Conservation (phyloP, 2,888 invertebrate genomes). For the Thymelicus lineola region DNA sequence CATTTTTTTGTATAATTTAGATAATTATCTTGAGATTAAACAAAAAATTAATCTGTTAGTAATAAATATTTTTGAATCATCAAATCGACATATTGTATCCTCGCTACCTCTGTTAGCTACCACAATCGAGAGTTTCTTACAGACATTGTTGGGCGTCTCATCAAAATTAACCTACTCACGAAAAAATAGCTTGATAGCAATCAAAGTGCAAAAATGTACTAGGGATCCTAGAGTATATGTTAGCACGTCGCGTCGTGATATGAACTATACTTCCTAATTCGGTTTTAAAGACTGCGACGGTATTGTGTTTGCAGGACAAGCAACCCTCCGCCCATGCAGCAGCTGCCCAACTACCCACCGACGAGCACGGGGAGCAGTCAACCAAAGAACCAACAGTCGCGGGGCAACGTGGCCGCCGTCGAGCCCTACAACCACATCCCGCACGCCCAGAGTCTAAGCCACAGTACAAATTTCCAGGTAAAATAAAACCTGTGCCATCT, state of each 20-base stretch:
- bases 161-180: too few species aligned
- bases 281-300: neutral
- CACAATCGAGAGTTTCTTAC: too few species aligned
- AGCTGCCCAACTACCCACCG: conserved; percentile 75
- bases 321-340: conserved; percentile 79
- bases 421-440: conserved; percentile 96
- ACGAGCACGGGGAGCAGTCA: conserved; percentile 66
- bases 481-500: neutral
- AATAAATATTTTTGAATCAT: too few species aligned
- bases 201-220: too few species aligned
- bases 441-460: conserved; percentile 82
- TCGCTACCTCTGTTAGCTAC: too few species aligned
- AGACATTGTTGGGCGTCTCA: too few species aligned
- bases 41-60: too few species aligned
- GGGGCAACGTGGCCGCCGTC: conserved; percentile 94
- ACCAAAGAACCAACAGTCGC: conserved; percentile 84
- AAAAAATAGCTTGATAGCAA: too few species aligned
- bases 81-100: too few species aligned
- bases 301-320: conserved; percentile 64
- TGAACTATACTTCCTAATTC: neutral
- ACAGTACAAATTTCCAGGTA: conserved; percentile 79
- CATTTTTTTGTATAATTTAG: too few species aligned
- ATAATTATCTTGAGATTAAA: too few species aligned
- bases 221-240: too few species aligned
- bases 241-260: neutral